Evolutionary conservation across 2,113 vertebrate species (phyloP).

Genomic region (Eptesicus fuscus): DNA sequence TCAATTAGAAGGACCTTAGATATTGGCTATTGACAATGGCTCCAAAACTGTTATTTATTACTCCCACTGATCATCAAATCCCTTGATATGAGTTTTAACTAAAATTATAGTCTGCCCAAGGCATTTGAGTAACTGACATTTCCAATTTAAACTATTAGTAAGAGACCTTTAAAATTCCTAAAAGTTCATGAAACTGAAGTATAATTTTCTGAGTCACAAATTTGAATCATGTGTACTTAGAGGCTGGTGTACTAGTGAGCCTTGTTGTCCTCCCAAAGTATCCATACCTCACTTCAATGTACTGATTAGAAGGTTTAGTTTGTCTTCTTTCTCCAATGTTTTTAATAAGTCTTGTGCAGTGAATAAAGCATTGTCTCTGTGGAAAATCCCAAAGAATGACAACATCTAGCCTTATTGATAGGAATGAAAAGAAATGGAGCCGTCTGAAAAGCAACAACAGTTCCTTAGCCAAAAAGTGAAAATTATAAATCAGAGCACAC

Average conservation of each 20-base stretch:
- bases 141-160: neutral
- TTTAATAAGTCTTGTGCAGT: neutral
- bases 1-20: neutral
- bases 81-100: neutral
- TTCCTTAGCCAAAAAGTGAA: slow-evolving; percentile 9
- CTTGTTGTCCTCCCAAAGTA: neutral
- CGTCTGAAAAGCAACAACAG: neutral
- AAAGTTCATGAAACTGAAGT: neutral
- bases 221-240: neutral
- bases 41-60: neutral
- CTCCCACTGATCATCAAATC: neutral
- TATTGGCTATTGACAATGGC: neutral
- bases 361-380: neutral
- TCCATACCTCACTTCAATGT: no score
- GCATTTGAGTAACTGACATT: neutral
- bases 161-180: neutral
- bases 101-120: neutral
- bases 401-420: neutral
- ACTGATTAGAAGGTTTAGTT: neutral
- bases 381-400: neutral
- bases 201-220: neutral
- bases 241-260: neutral
- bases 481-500: neutral
- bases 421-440: neutral
- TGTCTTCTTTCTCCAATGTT: neutral